Evolutionary conservation across 2,888 invertebrate species (phyloP).

Genomic region (Alsophila aescularia): DNA sequence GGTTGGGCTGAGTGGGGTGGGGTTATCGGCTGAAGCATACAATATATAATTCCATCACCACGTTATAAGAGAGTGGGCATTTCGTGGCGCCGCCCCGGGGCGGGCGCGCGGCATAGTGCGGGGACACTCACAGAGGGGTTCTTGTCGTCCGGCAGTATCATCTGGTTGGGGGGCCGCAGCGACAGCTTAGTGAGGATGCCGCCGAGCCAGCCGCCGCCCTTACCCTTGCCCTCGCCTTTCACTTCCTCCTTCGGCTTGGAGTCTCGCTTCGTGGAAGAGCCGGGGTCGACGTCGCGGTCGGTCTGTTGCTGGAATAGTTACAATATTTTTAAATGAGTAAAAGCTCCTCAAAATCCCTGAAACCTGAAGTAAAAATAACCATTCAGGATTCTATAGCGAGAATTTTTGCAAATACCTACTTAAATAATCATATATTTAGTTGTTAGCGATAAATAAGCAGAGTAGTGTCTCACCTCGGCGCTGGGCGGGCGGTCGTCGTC

Average conservation of each 20-base stretch:
- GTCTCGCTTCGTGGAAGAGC: constrained; percentile 39
- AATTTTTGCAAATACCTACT: too few species aligned
- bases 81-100: constrained; percentile 9
- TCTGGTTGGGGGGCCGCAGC: constrained; percentile 95
- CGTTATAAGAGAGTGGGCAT: constrained; percentile 58
- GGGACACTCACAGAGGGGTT: constrained; percentile 90
- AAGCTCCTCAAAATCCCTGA: too few species aligned
- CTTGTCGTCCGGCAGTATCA: constrained; percentile 97
- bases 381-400: too few species aligned
- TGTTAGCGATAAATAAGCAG: too few species aligned
- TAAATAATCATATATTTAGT: too few species aligned
- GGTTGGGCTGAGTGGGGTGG: too few species aligned
- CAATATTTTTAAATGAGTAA: too few species aligned
- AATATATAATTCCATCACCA: too few species aligned
- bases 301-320: not conserved
- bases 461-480: constrained; percentile 1
- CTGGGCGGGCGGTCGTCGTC: constrained; percentile 29
- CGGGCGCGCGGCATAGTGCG: constrained; percentile 1
- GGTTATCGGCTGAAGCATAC: too few species aligned
- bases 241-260: constrained; percentile 38
- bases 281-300: constrained; percentile 88
- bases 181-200: constrained; percentile 93
- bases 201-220: constrained; percentile 91
- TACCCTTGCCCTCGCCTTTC: constrained; percentile 35
- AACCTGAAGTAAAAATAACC: too few species aligned